Conservation (phyloP, 2,888 invertebrate genomes). For the Nomada lathburiana region DNA sequence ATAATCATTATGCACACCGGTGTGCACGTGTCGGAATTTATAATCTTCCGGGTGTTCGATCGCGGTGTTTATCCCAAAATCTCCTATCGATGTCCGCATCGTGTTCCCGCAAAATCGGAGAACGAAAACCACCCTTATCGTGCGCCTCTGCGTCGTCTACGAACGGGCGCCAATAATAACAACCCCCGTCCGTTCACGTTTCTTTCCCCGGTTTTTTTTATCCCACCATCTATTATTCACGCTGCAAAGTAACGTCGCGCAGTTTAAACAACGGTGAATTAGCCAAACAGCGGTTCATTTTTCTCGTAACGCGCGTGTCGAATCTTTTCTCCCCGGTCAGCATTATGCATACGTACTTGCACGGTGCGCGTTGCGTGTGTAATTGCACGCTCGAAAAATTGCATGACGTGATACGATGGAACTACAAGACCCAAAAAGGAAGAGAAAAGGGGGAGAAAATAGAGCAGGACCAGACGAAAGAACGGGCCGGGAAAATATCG, state of each 20-base stretch:
- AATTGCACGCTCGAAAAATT: slow-evolving; percentile 44
- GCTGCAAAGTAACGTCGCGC: background rate
- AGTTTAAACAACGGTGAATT: slow-evolving; percentile 29
- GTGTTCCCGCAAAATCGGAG: too few species aligned
- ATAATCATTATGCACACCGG: too few species aligned
- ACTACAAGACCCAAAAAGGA: slow-evolving; percentile 18
- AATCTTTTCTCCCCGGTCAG: slow-evolving; percentile 23
- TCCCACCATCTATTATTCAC: background rate
- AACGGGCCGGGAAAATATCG: background rate
- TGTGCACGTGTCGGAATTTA: too few species aligned
- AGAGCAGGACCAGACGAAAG: background rate
- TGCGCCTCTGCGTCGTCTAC: too few species aligned
- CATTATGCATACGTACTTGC: slow-evolving; percentile 23
- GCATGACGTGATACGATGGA: slow-evolving; percentile 44
- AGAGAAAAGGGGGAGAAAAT: background rate
- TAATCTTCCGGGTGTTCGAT: too few species aligned
- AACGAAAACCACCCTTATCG: too few species aligned
- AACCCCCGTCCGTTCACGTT: background rate
- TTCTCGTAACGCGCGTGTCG: slow-evolving; percentile 15
- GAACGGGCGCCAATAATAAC: slow-evolving; percentile 1
- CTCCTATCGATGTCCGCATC: too few species aligned
- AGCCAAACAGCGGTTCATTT: slow-evolving; percentile 28
- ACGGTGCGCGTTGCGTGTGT: slow-evolving; percentile 40
- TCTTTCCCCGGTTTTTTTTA: background rate
- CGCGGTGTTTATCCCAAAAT: too few species aligned